Evolutionary conservation across 2,113 vertebrate genomes (phyloP).

Genomic region (Anseranas semipalmata): DNA sequence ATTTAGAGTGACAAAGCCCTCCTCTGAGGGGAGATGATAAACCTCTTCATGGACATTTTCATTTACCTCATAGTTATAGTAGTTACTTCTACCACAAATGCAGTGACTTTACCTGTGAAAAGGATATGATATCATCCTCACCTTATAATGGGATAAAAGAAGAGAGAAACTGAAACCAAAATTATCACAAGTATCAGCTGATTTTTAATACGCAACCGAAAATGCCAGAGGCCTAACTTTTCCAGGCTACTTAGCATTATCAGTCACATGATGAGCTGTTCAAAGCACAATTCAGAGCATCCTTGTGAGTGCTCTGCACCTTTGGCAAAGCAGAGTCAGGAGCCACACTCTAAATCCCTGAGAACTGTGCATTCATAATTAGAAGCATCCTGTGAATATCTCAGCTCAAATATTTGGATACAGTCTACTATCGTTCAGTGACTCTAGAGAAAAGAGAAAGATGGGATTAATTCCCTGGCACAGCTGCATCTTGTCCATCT

Average conservation of each 20-base stretch:
- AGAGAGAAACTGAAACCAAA: neutral
- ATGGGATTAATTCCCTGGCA: neutral
- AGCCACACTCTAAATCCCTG: neutral
- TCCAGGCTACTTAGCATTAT: neutral
- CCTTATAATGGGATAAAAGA: neutral
- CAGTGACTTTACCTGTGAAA: neutral
- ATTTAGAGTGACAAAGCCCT: neutral
- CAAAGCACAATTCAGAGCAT: neutral
- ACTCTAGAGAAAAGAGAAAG: neutral
- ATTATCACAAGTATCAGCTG: neutral
- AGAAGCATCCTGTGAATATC: neutral
- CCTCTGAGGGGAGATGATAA: neutral
- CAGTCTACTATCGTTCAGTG: neutral
- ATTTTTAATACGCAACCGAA: neutral
- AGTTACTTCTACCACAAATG: neutral
- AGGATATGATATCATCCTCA: neutral
- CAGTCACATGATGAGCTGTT: neutral
- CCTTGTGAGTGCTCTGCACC: rapidly evolving
- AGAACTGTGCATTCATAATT: neutral
- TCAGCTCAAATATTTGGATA: neutral
- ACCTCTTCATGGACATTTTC: neutral
- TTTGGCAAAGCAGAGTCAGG: neutral
- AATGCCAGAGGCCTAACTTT: neutral
- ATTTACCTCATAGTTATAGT: neutral
- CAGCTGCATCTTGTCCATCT: neutral